A percentile compares a stretch with the other conserved stretches of the same genome.
phyloP scores from a whole-genome alignment of 2,797 vertebrate species.

The Peromyscus nudipes region DNA sequence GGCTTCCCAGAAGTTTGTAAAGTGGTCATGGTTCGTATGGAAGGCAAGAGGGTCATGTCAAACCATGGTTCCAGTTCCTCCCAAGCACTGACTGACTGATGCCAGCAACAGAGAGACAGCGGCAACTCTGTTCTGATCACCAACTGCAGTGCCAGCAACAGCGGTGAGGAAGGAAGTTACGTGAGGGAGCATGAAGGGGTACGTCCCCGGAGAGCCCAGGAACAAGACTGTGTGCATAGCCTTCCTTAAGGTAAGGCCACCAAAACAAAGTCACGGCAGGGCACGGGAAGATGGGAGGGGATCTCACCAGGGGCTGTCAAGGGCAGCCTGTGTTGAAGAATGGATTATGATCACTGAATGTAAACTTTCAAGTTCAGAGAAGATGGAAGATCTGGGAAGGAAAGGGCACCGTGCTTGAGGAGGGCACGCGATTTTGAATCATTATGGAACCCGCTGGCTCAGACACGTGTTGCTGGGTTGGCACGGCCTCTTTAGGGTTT shows the following conservation, averaged over 20 bases:
- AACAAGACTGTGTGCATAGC: neutral
- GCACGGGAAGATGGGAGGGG: too few species aligned
- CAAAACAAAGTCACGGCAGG: neutral
- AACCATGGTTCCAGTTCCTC: neutral
- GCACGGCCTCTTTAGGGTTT: neutral
- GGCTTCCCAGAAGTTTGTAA: neutral
- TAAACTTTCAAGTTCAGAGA: conserved; percentile 15
- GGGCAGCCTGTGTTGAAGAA: neutral
- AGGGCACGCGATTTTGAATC: neutral
- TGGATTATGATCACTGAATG: neutral
- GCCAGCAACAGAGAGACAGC: neutral
- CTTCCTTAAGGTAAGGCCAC: neutral
- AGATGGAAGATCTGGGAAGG: neutral
- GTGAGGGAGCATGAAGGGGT: neutral
- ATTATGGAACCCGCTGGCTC: conserved; percentile 53
- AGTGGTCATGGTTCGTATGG: neutral
- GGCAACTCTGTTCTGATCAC: neutral
- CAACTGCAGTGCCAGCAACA: neutral
- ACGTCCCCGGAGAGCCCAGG: neutral
- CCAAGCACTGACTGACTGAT: neutral
- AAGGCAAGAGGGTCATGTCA: neutral
- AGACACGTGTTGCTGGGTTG: conserved; percentile 54
- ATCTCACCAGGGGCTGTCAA: neutral
- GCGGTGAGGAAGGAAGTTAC: neutral
- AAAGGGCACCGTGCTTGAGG: neutral